A percentile compares a stretch with the other conserved stretches of the same genome.
Conservation (phyloP, 2,888 invertebrate species). For the Hydriomena furcata region DNA sequence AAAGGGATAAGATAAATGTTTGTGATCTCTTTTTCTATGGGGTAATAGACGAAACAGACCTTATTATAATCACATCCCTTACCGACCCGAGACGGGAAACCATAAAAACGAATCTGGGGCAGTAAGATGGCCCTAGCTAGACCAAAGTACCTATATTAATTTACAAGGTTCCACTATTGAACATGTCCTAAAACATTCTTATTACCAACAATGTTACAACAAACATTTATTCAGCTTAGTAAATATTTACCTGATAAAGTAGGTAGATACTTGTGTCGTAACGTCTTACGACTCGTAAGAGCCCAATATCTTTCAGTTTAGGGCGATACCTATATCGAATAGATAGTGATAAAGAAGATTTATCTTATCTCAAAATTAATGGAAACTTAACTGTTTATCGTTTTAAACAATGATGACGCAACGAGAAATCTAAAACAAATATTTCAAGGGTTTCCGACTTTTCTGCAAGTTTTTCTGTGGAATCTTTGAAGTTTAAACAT, state of each 20-base stretch:
- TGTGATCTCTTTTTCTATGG: neutral
- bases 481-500: neutral
- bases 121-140: neutral
- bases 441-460: neutral
- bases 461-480: neutral
- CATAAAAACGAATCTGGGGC: constrained; percentile 7
- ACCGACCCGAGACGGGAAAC: neutral
- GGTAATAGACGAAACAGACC: neutral
- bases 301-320: neutral
- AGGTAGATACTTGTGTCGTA: too few relatives aligned
- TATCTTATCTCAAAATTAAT: neutral
- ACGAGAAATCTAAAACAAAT: neutral
- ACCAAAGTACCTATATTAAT: neutral
- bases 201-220: too few relatives aligned
- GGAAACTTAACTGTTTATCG: neutral
- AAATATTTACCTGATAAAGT: too few relatives aligned
- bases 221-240: too few relatives aligned
- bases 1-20: constrained; percentile 3
- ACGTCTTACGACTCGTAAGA: neutral
- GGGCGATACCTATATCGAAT: too few relatives aligned
- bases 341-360: neutral
- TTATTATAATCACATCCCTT: neutral
- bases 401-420: neutral
- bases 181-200: too few relatives aligned
- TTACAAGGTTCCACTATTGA: too few relatives aligned